A percentile compares a stretch with the other conserved stretches of the same genome.
These are phyloP conservation scores for Gambelia wislizenii DNA, from an alignment of 2,797 vertebrate species.

Conservation along the genomic window DNA sequence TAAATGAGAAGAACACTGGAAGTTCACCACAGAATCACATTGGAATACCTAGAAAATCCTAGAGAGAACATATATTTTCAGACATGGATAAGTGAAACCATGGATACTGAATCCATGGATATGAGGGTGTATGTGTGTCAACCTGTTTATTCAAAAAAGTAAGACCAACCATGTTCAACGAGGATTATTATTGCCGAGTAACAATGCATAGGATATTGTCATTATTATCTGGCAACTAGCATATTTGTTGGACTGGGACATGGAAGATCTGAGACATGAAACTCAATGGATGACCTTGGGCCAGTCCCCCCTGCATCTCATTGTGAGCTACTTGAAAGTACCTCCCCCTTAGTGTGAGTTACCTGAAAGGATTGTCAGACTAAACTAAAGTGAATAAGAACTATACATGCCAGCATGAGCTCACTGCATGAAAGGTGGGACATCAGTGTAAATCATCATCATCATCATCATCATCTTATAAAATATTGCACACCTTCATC, in stretches of 20 bases:
- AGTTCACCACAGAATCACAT: too few species aligned
- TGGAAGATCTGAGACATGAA: background rate
- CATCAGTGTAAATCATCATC: background rate
- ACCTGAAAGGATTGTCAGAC: background rate
- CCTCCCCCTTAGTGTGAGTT: background rate
- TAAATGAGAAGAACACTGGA: too few species aligned
- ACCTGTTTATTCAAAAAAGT: background rate
- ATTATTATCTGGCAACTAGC: background rate
- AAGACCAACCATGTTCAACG: too few species aligned
- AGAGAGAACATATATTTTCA: too few species aligned
- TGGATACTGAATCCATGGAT: too few species aligned
- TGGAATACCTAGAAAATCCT: too few species aligned
- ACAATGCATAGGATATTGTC: background rate
- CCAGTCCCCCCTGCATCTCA: too few species aligned
- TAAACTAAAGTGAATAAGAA: background rate
- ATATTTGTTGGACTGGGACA: background rate
- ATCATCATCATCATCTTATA: too few species aligned
- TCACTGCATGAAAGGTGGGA: background rate
- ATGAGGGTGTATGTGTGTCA: too few species aligned
- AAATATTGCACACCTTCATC: background rate
- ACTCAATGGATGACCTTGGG: background rate
- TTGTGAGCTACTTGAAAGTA: background rate
- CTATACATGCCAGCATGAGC: background rate
- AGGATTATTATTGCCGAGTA: background rate
- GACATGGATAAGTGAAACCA: too few species aligned